Evolutionary conservation across 2,113 vertebrate species (phyloP).

Genomic region (Catharus fuscescens): DNA sequence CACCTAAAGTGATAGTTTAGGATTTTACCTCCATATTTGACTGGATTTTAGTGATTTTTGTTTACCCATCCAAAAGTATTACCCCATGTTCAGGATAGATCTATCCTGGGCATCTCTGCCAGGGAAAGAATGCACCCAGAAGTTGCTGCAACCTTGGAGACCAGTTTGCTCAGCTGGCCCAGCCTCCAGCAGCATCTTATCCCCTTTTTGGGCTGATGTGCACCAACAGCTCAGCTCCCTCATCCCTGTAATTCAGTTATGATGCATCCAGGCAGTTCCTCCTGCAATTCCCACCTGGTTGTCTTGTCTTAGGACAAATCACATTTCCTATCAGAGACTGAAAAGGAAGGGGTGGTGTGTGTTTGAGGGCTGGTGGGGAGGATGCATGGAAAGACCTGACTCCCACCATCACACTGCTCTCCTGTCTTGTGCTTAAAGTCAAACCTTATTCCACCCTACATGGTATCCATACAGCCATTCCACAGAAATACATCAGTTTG

Average conservation of each 20-base stretch:
- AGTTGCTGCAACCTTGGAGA: background rate
- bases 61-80: background rate
- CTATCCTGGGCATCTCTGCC: background rate
- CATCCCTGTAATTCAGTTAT: background rate
- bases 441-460: background rate
- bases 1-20: background rate
- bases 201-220: background rate
- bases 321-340: background rate
- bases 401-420: background rate
- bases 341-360: background rate
- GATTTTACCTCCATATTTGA: background rate
- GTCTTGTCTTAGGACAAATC: background rate
- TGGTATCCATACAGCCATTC: background rate
- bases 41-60: background rate
- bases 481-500: background rate
- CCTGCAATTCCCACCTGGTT: background rate
- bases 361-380: background rate
- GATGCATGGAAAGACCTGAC: background rate
- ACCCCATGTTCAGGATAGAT: background rate
- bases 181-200: background rate
- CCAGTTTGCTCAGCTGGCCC: background rate
- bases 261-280: background rate
- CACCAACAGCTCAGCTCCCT: background rate
- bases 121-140: background rate
- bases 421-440: background rate